Base-by-base conservation (phyloP, 1,140 invertebrate species). In the Hylaeus volcanicus region DNA sequence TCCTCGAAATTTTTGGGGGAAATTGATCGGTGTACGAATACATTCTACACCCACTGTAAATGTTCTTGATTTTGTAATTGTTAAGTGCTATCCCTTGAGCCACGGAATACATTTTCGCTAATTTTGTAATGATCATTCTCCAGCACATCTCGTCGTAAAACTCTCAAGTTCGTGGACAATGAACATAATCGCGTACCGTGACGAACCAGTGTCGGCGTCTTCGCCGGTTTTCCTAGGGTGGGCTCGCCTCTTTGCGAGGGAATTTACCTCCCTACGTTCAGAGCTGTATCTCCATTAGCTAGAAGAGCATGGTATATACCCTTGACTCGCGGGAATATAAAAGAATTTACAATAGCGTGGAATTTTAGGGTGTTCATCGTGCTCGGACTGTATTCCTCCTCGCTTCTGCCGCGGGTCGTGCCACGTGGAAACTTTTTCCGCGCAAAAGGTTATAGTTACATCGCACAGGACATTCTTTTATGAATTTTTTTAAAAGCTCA, bases 161-260 rank as follows among this genome's bases (percentile, higher is more conserved):
- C 41, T 64, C 77, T 69, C 56, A 41, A 72, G 37, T 39, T 14
- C 48, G 73, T 45, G 56, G 41, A 72, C 82, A 76, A 82, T 80
- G 71, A 83, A 75, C 51, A 60, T 79, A 84, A 83, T 84, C 83
- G 81, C 45, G 75, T 45, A 84, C 70, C 83, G 70, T 79, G 83
- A 84, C 83, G 81, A 71, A 58, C 75, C 64, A 6, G 58, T 43
- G 70, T 69, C 65, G 78, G 58, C 70, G 72, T 81, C 83, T 84
- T 84, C 71, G 69, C 58, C 26, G 11, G 41, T 48, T 58, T 69
- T 48, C 64, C 53, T 43, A 26, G 39, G 45, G 73, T 15, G 41
- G 39, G 51, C 61, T 39, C 65, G 26, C 12, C 53, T 37, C 41
- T 76, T 69, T 26, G 64, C 51, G 65, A 76, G 74, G 51, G 64